A percentile compares a stretch with the other conserved stretches of the same genome.
Evolutionary conservation across 1,140 invertebrate genomes (phyloP).

Genomic region (Papilio machaon): DNA sequence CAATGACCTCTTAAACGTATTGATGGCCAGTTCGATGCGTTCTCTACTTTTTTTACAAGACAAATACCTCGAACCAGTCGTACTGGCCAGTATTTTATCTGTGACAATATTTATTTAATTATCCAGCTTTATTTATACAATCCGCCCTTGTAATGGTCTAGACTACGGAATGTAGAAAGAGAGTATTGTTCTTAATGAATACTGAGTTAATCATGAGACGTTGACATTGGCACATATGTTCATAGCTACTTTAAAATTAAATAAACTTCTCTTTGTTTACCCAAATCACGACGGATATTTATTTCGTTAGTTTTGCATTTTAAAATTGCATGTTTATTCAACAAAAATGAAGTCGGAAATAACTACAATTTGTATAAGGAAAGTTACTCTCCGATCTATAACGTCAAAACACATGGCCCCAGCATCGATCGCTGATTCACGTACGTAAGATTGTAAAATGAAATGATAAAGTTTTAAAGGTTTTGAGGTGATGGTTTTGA

Average conservation of each 20-base stretch:
- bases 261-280: too few relatives aligned
- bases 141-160: constrained; percentile 15
- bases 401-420: neutral
- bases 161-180: neutral
- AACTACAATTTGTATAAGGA: neutral
- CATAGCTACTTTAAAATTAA: neutral
- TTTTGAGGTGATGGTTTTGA: neutral
- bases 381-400: neutral
- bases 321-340: too few relatives aligned
- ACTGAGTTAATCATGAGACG: neutral
- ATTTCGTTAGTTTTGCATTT: too few relatives aligned
- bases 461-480: neutral
- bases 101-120: constrained; percentile 24
- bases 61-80: constrained; percentile 1
- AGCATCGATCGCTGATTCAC: neutral
- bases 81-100: constrained; percentile 15
- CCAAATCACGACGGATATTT: too few relatives aligned
- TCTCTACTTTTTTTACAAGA: constrained; percentile 18
- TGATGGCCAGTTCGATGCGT: constrained; percentile 16
- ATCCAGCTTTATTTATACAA: constrained; percentile 1
- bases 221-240: neutral
- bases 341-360: too few relatives aligned
- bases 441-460: neutral
- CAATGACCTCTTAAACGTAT: constrained; percentile 16
- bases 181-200: constrained; percentile 7